A percentile compares a stretch with the other conserved stretches of the same genome.
phyloP scores from a whole-genome alignment of 92 coral and sea anemone genomes.

The Scolanthus callimorphus region DNA sequence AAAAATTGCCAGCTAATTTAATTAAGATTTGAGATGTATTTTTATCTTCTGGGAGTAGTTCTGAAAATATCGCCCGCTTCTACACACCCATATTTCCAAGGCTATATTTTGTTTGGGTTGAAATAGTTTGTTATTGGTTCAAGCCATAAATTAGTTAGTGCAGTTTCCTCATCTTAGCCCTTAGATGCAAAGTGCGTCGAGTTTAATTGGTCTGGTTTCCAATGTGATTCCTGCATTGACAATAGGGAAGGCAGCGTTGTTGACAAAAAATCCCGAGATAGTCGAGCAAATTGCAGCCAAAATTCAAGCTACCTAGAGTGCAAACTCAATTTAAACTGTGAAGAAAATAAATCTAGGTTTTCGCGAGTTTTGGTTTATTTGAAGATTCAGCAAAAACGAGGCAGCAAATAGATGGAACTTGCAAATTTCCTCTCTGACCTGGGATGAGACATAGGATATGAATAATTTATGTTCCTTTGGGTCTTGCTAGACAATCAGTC shows the following conservation, averaged over 20 bases:
- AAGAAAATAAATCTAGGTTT: no score
- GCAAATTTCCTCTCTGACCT: constrained; percentile 50
- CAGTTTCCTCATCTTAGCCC: neutral
- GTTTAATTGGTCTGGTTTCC: neutral
- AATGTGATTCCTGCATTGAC: no score
- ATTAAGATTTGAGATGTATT: no score
- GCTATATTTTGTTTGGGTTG: neutral
- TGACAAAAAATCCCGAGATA: no score
- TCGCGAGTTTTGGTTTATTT: no score
- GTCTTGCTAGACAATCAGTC: constrained; percentile 59
- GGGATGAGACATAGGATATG: constrained; percentile 62
- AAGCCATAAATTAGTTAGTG: neutral
- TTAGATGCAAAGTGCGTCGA: neutral
- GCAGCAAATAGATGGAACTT: constrained; percentile 34
- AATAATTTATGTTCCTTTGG: constrained; percentile 60
- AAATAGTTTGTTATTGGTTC: neutral
- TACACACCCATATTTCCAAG: neutral
- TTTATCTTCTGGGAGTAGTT: no score
- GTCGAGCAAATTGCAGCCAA: no score
- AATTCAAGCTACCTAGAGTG: no score
- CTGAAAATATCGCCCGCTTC: no score
- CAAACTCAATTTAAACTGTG: no score
- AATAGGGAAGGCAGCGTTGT: no score
- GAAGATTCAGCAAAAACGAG: constrained; percentile 5
- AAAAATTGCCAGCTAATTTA: no score